Evolutionary conservation across 2,113 vertebrate genomes (phyloP), one percentile per base, ranked within the genome.

Genomic region (Hirundichthys speculiger): DNA sequence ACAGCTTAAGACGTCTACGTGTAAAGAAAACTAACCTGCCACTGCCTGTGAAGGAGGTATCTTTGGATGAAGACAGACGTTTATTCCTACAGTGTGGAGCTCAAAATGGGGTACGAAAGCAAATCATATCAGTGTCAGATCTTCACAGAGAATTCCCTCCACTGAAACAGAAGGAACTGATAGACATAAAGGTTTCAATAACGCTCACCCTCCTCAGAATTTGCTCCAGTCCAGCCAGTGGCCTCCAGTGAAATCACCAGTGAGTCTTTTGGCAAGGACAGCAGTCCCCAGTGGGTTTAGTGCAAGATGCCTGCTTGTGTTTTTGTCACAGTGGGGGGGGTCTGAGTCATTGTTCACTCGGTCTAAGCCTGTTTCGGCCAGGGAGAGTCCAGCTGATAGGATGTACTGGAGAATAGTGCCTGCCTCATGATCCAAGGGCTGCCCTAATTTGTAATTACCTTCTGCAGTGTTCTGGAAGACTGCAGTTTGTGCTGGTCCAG

Each of bases 361-460:
- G 75, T 53, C 82, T 82, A 76, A 86, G 84, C 82, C 76, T 77
- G 82, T 72, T 85, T 77, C 80, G 77, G 77, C 72, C 57, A 0
- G 39, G 43, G 64, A 77, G 54, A 56, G 57, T 72, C 15, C 20
- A 77, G 60, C 73, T 77, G 79, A 84, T 79, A 74, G 78, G 79
- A 81, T 75, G 74, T 75, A 52, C 66, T 46, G 67, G 77, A 81
- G 80, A 84, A 79, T 67, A 65, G 54, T 7, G 73, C 41, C 73
- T 70, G 77, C 74, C 79, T 83, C 75, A 14, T 70, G 80, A 86
- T 88, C 80, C 82, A 87, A 84, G 75, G 81, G 51, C 54, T 82
- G 81, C 77, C 77, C 80, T 89, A 89, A 90, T 90, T 89, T 85
- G 80, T 90, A 90, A 92, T 92, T 90, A 92, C 80, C 77, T 86